Evolutionary conservation across 2,113 vertebrate species (phyloP).

Genomic region (Halcyon malimbica): DNA sequence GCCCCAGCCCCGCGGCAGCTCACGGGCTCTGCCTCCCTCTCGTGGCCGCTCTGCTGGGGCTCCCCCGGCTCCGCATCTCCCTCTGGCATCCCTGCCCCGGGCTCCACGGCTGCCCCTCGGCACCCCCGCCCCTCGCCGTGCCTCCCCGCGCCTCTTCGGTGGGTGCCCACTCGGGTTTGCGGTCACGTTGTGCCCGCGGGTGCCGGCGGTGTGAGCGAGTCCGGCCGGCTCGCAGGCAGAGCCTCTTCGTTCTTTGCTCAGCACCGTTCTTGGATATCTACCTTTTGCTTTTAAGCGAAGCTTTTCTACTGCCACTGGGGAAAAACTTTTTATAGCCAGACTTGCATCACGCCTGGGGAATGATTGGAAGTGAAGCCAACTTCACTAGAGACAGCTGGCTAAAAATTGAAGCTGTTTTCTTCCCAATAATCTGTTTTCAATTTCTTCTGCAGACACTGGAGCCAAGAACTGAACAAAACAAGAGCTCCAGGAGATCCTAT

Average conservation of each 20-base stretch:
- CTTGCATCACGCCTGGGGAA: constrained; percentile 60
- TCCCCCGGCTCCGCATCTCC: background rate
- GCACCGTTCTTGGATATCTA: background rate
- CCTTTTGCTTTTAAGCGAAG: background rate
- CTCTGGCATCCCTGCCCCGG: background rate
- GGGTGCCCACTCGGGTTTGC: rapidly evolving
- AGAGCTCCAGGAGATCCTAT: constrained; percentile 8
- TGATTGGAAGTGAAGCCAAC: constrained; percentile 11
- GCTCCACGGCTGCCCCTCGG: too few species aligned
- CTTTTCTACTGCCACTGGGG: background rate
- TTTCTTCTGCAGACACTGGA: constrained; percentile 27
- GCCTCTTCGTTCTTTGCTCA: background rate
- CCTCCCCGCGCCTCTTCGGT: background rate
- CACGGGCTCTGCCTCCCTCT: constrained; percentile 50
- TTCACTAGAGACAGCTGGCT: constrained; percentile 43
- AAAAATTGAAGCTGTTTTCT: constrained; percentile 48
- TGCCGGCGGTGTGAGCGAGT: background rate
- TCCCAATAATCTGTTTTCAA: constrained; percentile 69
- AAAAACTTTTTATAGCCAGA: constrained; percentile 3
- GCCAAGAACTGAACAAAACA: constrained; percentile 54
- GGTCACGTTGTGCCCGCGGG: rapidly evolving
- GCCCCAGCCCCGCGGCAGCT: background rate
- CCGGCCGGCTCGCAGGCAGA: background rate
- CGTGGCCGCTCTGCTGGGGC: background rate
- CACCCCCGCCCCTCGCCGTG: background rate